Base-by-base conservation (phyloP, 1,140 invertebrate species). In the Lerema accius region DNA sequence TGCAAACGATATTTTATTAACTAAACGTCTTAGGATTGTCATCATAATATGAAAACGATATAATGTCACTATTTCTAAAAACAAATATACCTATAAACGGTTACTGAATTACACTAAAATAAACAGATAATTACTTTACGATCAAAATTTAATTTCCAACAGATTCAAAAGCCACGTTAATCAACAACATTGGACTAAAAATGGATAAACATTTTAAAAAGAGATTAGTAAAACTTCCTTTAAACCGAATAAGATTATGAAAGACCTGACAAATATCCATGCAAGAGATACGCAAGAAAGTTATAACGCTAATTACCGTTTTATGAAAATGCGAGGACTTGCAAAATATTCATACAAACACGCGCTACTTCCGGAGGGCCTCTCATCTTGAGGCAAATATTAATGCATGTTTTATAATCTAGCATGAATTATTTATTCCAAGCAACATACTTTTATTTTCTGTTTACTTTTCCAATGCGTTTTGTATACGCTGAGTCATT, bases 371-470 rank as follows among this genome's bases (percentile, higher is more conserved):
- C 79, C 78, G 80, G 86, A 89, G 84, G 86, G 73, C 76, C 70
- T 71, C 81, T 86, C 81, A 62, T 78, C 76, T 74, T 85, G 86
- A 82, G 87, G 80, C 72, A 67, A 60, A 73, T 66, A 68, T 59
- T 70, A 67, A 61, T 67, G 81, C 80, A 81, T 80, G 74, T 63
- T 43, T 23, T 55, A 70, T 28, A 66, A 48, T 73, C 58, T 63
- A 61, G 81, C 81, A 81, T 86, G 63, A 58, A 58, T 58, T 35
- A 58, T 58, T 37, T 58, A 58, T 58, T 58, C 14, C 32, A 42
- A 58, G 55, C 35, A 46, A 58, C 14, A 26, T 58, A 46, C 14
- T 48, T 59, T 49, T 49, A n/a, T 65, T 75, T 55, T 69, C 42
- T 53, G 51, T 69, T 69, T 42, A 16, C 66, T 71, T 51, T 42